Evolutionary conservation across 2,113 vertebrate species (phyloP), one percentile per base, ranked within the genome.

Genomic region (Lycocorax pyrrhopterus): DNA sequence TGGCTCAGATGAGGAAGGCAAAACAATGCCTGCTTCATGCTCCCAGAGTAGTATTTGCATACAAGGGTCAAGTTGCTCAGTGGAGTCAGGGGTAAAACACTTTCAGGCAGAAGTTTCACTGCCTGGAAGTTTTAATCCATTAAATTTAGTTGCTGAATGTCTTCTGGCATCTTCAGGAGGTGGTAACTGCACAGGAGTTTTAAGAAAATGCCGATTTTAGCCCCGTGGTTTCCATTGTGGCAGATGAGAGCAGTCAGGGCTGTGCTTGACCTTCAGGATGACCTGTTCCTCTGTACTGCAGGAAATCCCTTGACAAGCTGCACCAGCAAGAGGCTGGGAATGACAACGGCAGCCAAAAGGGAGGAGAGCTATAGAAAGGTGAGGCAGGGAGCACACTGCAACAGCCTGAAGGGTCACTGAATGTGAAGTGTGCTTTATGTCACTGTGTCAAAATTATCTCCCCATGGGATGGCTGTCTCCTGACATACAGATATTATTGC

Each of bases 261-360:
- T 59, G 76, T 84, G 59, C 68, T 74, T 96, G 93, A 93, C 73
- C 93, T 79, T 67, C 60, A 85, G 87, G 46, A n/a, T n/a, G 52
- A 91, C 56, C 51, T 76, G 6, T 77, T 72, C 43, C 64, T 89
- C 74, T 81, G 94, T 23, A 83, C 63, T 6, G 7, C 83, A 97
- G 96, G 88, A 97, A 97, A 97, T 85, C 93, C 84, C 84, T 91
- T 97, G 91, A 96, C 95, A 97, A 88, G 66, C 81, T 93, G 59
- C 53, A 87, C 79, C 92, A 95, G 73, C 44, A 84, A 88, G 56
- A 37, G 79, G 60, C 56, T 95, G 76, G 80, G 77, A 95, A 88
- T 91, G 74, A 59, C 83, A 81, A 73, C 7, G 0, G 64, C 81
- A 95, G 90, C 68, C 87, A 95, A 78, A 96, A 95, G 94, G 95